Evolutionary conservation across 2,113 vertebrate genomes (phyloP).

Genomic region (Neodontobutis hainanensis): DNA sequence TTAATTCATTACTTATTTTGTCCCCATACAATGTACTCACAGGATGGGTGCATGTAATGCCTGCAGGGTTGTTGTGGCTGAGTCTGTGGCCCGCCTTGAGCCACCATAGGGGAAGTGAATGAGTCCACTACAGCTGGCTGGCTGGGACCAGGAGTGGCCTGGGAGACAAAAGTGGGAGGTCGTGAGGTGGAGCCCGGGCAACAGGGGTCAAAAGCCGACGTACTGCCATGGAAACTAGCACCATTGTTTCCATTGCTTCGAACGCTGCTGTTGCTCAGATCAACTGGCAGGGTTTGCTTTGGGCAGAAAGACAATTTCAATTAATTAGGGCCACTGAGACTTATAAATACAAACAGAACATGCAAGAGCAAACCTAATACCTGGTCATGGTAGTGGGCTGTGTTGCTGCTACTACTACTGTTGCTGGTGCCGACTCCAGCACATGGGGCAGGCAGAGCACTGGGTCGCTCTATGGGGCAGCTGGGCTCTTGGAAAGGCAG

Average conservation of each 20-base stretch:
- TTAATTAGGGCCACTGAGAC: neutral
- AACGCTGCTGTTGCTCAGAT: slow-evolving; percentile 91
- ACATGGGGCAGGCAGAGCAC: slow-evolving; percentile 85
- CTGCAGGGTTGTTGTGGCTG: slow-evolving; percentile 91
- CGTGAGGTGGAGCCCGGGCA: slow-evolving; percentile 93
- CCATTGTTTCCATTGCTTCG: slow-evolving; percentile 83
- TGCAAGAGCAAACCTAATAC: slow-evolving; percentile 25
- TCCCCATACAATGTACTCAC: slow-evolving; percentile 78
- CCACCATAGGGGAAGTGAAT: slow-evolving; percentile 87
- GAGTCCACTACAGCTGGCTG: slow-evolving; percentile 87
- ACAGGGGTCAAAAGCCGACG: slow-evolving; percentile 96
- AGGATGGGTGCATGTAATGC: slow-evolving; percentile 93
- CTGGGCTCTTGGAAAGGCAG: slow-evolving; percentile 86
- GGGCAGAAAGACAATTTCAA: slow-evolving; percentile 31
- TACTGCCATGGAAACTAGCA: slow-evolving; percentile 87
- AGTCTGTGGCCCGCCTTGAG: slow-evolving; percentile 86
- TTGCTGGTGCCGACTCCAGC: slow-evolving; percentile 78
- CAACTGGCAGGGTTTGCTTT: slow-evolving; percentile 95
- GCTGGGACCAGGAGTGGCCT: slow-evolving; percentile 86
- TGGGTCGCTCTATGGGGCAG: slow-evolving; percentile 91
- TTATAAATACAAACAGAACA: neutral
- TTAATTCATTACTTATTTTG: too few relatives aligned
- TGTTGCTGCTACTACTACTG: slow-evolving; percentile 75
- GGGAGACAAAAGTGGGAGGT: slow-evolving; percentile 86
- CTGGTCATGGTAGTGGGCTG: slow-evolving; percentile 79